Evolutionary conservation across 92 coral and sea anemone species (phyloP), one percentile per base, ranked within the genome.

Genomic region (Actinostola sp.): DNA sequence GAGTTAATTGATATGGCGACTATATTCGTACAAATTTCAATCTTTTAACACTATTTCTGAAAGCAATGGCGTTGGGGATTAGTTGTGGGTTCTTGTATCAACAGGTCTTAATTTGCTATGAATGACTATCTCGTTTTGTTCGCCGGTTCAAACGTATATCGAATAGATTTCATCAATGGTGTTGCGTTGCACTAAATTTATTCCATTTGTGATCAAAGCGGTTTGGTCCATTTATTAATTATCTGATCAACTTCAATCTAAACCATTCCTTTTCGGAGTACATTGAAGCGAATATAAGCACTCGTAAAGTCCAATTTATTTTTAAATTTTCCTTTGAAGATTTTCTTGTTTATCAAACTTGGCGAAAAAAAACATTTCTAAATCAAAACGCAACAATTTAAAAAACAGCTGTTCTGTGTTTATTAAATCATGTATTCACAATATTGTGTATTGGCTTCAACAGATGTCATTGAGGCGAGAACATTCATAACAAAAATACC

Each of bases 51-150:
- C 63, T 30, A 27, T 6, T 46, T 46, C 19, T 46, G 19, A 46
- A 46, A 46, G 23, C 19, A 6, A 46, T 13, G 3, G 23, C 27
- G 21, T 21, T 5, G 8, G 5, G 27, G 3, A n/a, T 10, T 52
- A 1, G 4, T 52, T 52, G 59, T 52, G 59, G 59, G 21, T 10
- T 3, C 28, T 52, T n/a, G 59, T 52, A 57, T 12, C 39, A 27
- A 57, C 63, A 57, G 63, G 63, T 57, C 21, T 29, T 57, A 25
- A 57, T 57, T 57, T 26, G 39, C 35, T 3, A 3, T 57, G 63
- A 57, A 57, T 57, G 29, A 16, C 38, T 27, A 57, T 57, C 63
- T 17, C 38, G 1, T 27, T 36, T 36, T 11, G 42, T 36, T 36
- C 11, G 11, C 11, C 11, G 11, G n/a, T 36, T 8, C 39, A 13